Conservation (phyloP, 2,888 invertebrate species). For the Noctua janthina region DNA sequence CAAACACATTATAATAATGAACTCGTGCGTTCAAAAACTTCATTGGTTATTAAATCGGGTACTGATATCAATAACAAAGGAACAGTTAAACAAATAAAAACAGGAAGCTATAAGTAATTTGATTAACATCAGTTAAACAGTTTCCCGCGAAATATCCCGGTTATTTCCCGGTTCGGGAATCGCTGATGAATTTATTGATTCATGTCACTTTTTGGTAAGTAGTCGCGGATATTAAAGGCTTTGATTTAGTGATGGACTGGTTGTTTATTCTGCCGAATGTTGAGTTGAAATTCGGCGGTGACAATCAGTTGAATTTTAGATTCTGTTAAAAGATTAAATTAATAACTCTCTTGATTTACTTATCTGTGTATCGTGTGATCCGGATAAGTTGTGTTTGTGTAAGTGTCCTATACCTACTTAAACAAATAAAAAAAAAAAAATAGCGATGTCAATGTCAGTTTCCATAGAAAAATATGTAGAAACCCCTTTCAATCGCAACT, state of each 20-base stretch:
- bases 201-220: slow-evolving; percentile 18
- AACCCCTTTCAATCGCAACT: background rate
- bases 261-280: slow-evolving; percentile 6
- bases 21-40: background rate
- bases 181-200: slow-evolving; percentile 33
- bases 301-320: background rate
- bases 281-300: background rate
- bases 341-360: background rate
- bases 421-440: background rate
- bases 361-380: background rate
- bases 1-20: background rate
- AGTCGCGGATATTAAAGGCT: background rate
- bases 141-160: slow-evolving; percentile 28
- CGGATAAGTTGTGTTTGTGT: background rate
- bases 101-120: slow-evolving; percentile 27
- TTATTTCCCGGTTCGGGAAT: slow-evolving; percentile 9
- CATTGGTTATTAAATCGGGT: background rate
- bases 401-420: too few species aligned
- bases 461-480: too few species aligned
- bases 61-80: slow-evolving; percentile 9
- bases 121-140: slow-evolving; percentile 29
- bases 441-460: background rate
- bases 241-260: slow-evolving; percentile 18
- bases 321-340: background rate
- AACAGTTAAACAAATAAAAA: slow-evolving; percentile 32